Evolutionary conservation across 2,888 invertebrate genomes (phyloP), one percentile per base, ranked within the genome.

Genomic region (Tineola bisselliella): DNA sequence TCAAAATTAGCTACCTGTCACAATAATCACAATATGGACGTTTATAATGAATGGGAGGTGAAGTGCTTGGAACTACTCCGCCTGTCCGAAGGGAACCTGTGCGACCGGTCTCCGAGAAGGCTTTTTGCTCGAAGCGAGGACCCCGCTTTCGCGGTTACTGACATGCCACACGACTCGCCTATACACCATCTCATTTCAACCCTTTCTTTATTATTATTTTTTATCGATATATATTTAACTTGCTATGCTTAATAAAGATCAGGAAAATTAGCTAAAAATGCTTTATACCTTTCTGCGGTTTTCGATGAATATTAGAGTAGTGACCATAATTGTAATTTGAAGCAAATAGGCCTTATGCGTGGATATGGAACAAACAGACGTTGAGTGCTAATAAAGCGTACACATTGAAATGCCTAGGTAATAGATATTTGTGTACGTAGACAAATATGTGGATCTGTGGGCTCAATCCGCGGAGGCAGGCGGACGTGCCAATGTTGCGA

Each of bases 401-500:
- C 10, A 54, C 19, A 54, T 54, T 19, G n/a, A 25, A 25, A 11
- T 48, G 48, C 12, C 48, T 54, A 25, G 52, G 52, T 52, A 43
- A 43, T 43, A 43, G 48, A 48, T 25, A 25, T 18, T 54, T 19
- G 25, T 54, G 54, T 25, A 58, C 33, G 58, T 58, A 58, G 33
- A 58, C 58, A 58, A 58, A 58, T 59, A 44, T 19, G 44, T 48
- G 48, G 31, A 18, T 60, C 17, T 38, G 25, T 44, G 25, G 44
- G 17, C 48, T n/a, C 18, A 44, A n/a, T 18, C 13, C 30, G 25
- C 12, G 69, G 69, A 70, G 69, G 79, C 77, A 77, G 76, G 76
- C 82, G 84, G 84, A 83, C 81, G 77, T 82, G 83, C 81, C 82
- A 82, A 81, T 81, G 63, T 64, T 62, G 63, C 60, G 63, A 44